These are phyloP conservation scores for Esox lucius DNA, from an alignment of 2,797 vertebrate species.

Conservation along the genomic window DNA sequence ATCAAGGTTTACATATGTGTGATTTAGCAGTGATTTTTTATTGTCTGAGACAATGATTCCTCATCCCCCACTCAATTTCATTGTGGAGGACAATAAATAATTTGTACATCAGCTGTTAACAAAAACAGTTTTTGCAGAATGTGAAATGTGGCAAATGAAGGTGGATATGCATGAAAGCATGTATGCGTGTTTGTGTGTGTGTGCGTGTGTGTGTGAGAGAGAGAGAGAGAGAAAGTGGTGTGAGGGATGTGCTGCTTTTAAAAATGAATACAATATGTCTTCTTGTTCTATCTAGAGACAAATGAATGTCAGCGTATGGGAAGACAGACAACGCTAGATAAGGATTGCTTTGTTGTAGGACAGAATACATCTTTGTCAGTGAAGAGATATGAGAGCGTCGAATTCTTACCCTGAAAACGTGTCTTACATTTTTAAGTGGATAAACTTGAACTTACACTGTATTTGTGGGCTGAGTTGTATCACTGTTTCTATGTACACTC, in stretches of 20 bases:
- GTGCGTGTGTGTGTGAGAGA: conserved; percentile 7
- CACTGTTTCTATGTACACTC: too few species aligned
- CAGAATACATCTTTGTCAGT: conserved; percentile 19
- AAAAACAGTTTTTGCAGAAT: too few species aligned
- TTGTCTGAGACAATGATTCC: too few species aligned
- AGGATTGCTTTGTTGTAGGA: conserved; percentile 12
- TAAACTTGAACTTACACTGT: not conserved
- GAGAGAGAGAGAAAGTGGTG: not conserved
- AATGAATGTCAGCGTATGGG: conserved; percentile 1
- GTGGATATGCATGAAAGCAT: too few species aligned
- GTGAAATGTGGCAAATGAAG: too few species aligned
- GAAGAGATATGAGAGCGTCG: conserved; percentile 10
- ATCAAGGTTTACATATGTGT: too few species aligned
- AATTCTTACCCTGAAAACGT: not conserved
- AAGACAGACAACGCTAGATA: conserved; percentile 8
- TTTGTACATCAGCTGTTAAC: too few species aligned
- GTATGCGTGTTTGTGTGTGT: not conserved
- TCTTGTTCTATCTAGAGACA: conserved; percentile 5
- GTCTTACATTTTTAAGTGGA: not conserved
- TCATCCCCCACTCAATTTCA: too few species aligned
- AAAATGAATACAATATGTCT: conserved; percentile 6
- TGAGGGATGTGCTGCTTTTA: conserved; percentile 2
- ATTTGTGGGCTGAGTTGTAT: not conserved
- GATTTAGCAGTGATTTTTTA: too few species aligned
- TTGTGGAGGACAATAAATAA: too few species aligned